Evolutionary conservation across 30 jellyfish, hydroid and myxozoan species (phyloP).

Genomic region (Hydractinia symbiolongicarpus): DNA sequence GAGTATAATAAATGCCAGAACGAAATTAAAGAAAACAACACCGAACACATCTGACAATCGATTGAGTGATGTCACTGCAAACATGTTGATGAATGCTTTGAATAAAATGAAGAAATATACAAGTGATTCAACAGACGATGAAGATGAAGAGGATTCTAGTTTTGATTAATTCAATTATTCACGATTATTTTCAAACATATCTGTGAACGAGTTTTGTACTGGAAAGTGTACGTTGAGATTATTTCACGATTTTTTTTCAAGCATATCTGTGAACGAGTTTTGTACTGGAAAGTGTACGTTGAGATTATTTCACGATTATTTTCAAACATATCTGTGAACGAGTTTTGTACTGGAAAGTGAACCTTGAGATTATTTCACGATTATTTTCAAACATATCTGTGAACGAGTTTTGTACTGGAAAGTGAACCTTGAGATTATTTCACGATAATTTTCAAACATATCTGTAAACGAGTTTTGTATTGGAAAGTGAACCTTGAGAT

Average conservation of each 20-base stretch:
- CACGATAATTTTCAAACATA: too few species aligned
- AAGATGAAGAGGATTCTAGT: conserved; percentile 29
- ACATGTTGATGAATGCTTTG: conserved; percentile 48
- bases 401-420: neutral
- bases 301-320: too few species aligned
- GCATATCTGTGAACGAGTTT: too few species aligned
- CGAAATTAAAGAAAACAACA: conserved; percentile 63
- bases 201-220: too few species aligned
- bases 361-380: too few species aligned
- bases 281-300: neutral
- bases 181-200: too few species aligned
- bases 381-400: too few species aligned
- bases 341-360: neutral
- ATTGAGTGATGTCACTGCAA: conserved; percentile 51
- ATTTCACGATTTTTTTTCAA: too few species aligned
- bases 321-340: too few species aligned
- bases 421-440: too few species aligned
- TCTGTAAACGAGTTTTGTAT: too few species aligned
- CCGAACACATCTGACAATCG: conserved; percentile 4
- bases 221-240: neutral
- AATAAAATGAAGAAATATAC: conserved; percentile 70
- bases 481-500: neutral
- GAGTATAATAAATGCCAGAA: conserved; percentile 58
- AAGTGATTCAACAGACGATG: conserved; percentile 72
- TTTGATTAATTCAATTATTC: conserved; percentile 3